These are phyloP conservation scores for Anoplopoma fimbria DNA, from an alignment of 2,113 vertebrate genomes.

Conservation along the genomic window DNA sequence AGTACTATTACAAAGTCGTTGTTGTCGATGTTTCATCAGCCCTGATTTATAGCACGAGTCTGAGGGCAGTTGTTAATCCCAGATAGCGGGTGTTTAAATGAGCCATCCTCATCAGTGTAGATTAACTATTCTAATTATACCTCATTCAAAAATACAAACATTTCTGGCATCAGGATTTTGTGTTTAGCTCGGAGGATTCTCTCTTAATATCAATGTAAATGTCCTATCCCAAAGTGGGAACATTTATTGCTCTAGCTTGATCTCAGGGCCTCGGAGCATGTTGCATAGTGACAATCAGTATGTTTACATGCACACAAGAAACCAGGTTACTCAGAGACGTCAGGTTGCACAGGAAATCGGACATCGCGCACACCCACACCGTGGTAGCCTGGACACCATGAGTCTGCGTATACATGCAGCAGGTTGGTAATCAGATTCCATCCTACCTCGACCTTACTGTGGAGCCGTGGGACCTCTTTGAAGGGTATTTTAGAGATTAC, in stretches of 20 bases:
- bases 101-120: slow-evolving; percentile 33
- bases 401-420: neutral
- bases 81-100: slow-evolving; percentile 42
- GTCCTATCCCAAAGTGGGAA: neutral
- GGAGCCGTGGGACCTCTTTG: neutral
- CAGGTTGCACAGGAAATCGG: neutral
- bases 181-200: neutral
- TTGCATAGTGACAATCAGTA: neutral
- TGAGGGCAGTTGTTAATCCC: slow-evolving; percentile 12
- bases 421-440: neutral
- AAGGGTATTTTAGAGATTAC: neutral
- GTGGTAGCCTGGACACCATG: neutral
- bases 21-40: slow-evolving; percentile 7
- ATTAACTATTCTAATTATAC: slow-evolving; percentile 51
- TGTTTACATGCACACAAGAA: slow-evolving; percentile 8
- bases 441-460: neutral
- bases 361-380: neutral
- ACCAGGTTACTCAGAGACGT: slow-evolving; percentile 3
- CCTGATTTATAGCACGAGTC: slow-evolving; percentile 21
- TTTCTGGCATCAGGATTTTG: slow-evolving; percentile 17
- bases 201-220: neutral
- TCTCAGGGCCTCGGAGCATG: neutral
- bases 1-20: neutral
- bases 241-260: neutral
- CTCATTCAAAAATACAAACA: slow-evolving; percentile 16